Percentiles rank a stretch among this genome's conserved stretches.
These are phyloP conservation scores for Cotesia vestalis DNA, from an alignment of 1,140 invertebrate genomes.

Conservation along the genomic window DNA sequence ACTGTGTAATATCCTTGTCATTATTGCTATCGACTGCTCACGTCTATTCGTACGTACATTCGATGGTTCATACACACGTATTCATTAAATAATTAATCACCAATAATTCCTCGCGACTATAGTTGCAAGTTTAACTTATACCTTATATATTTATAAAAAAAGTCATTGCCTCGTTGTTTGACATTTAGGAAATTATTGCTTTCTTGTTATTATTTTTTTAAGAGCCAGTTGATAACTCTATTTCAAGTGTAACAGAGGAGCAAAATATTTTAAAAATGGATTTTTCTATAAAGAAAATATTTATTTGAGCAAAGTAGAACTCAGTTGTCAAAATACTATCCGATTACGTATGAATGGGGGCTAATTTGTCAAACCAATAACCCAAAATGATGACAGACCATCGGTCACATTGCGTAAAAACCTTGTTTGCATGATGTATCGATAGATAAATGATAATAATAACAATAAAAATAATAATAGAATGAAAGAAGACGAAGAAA, in stretches of 20 bases:
- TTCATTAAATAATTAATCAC: not conserved
- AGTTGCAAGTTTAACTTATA: not conserved
- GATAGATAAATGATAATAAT: not conserved
- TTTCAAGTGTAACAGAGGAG: not conserved
- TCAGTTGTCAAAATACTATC: too few relatives aligned
- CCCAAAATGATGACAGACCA: too few relatives aligned
- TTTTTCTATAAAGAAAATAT: not conserved
- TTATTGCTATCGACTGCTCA: not conserved
- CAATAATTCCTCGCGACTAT: not conserved
- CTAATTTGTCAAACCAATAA: too few relatives aligned
- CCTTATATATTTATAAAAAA: too few relatives aligned
- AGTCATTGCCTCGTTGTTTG: slow-evolving; percentile 1
- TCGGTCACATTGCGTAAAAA: too few relatives aligned
- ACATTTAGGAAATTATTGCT: not conserved
- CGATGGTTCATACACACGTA: not conserved
- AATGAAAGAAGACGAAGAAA: not conserved
- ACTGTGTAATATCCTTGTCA: slow-evolving; percentile 7
- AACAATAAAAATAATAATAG: not conserved
- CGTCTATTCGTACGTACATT: slow-evolving; percentile 1
- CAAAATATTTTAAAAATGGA: not conserved
- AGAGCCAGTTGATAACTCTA: too few relatives aligned
- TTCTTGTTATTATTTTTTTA: too few relatives aligned
- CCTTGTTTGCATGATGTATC: slow-evolving; percentile 1
- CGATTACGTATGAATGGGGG: too few relatives aligned
- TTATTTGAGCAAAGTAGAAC: not conserved